These are phyloP conservation scores for Promerops cafer DNA, from an alignment of 2,113 vertebrate genomes.

Conservation along the genomic window DNA sequence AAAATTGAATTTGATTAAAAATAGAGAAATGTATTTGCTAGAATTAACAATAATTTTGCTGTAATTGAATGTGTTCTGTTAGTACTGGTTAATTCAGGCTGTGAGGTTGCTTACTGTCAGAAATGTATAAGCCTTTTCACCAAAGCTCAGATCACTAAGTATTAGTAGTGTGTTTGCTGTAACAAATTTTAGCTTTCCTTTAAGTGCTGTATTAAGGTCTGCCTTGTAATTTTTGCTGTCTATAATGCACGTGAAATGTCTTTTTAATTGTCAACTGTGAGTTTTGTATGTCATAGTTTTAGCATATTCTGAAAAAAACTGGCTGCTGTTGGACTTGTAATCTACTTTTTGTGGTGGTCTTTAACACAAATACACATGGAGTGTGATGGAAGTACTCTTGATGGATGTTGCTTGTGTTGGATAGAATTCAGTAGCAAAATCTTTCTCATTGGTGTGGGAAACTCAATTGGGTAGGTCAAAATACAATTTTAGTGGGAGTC, in stretches of 20 bases:
- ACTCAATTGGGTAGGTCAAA: neutral
- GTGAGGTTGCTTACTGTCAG: neutral
- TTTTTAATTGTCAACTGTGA: neutral
- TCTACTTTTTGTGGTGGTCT: neutral
- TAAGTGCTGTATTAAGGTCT: neutral
- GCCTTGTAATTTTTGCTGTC: neutral
- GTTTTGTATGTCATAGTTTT: neutral
- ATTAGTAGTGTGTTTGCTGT: neutral
- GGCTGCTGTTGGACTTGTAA: neutral
- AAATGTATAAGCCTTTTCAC: neutral
- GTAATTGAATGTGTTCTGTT: neutral
- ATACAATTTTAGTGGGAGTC: neutral
- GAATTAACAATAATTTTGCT: neutral
- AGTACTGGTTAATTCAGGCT: neutral
- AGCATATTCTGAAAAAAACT: neutral
- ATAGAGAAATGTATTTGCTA: neutral
- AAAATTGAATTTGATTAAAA: constrained; percentile 6
- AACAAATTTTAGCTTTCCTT: constrained; percentile 22
- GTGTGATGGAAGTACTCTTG: neutral
- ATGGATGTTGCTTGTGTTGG: neutral
- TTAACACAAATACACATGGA: neutral
- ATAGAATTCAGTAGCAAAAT: neutral
- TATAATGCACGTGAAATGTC: neutral
- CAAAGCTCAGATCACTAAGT: neutral
- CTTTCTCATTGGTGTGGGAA: neutral